Base-by-base conservation (phyloP, 2,888 invertebrate species). In the Dromius quadrimaculatus region DNA sequence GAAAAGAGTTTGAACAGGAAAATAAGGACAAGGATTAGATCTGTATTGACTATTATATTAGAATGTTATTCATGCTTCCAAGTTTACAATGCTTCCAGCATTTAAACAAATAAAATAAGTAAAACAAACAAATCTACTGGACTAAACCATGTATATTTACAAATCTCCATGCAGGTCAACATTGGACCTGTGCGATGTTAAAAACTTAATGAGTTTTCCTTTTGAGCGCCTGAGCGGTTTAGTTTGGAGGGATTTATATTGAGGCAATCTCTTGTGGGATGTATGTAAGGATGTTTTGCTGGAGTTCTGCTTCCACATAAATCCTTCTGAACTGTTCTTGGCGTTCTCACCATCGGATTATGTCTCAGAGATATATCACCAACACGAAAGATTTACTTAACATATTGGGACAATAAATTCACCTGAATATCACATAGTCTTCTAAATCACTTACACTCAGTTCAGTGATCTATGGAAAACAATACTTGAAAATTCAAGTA, bases 231-330 rank as follows among this genome's bases (percentile, higher is more conserved):
- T 23, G 23, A 50, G 23, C 23, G 47, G 23, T 50, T 50, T 50
- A 50, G 47, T 50, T 50, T 43, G 11, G 11, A 22, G 47, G 47
- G 47, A 23, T 50, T 50, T 50, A 23, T 22, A 13, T 22, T 1
- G 5, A 9, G 47, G n/a, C 22, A 50, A 22, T 50, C 47, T 50
- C 47, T 23, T 22, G 23, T 5, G 47, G 47, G 47, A 50, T 22
- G 47, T 47, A 47, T 43, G 47, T 47, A 23, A 22, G 9, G 20
- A 47, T 47, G 47, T 50, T 50, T 50, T 22, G 23, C 15, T 50
- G n/a, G 47, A 11, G 20, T 8, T 50, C 47, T 50, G 3, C 22
- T 6, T n/a, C 11, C 22, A n/a, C n/a, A 50, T 50, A 50, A 23
- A 50, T 50, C 47, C 13, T 22, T 6, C 9, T 9, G 47, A 22